Evolutionary conservation across 2,888 invertebrate species (phyloP), one percentile per base, ranked within the genome.

Genomic region (Empis livida): DNA sequence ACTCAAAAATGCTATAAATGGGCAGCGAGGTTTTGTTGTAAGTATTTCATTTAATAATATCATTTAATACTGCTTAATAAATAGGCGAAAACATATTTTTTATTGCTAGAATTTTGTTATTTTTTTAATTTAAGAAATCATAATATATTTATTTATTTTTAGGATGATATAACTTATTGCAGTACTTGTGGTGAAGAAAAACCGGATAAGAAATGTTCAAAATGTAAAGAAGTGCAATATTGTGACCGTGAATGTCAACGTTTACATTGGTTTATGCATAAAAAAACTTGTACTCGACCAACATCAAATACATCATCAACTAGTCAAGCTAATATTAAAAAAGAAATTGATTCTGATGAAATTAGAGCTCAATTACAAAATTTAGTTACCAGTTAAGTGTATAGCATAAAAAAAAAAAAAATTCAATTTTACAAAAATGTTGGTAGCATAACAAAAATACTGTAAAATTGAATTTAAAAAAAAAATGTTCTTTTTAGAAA

Each of bases 181-280:
- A 80, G 80, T 48, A 84, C 91, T 2, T 95, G 94, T 61, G 87
- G 88, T 1, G 88, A 91, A 59, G 87, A 90, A 57, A 84, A 86
- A 56, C 90, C 93, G 0, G 79, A 82, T 9, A 95, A 94, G 64
- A 90, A 93, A 65, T 99, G 97, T 68, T 85, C 93, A 10, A 89
- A 89, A 64, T 99, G 97, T 70, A 93, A 91, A 74, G 78, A 79
- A 48, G 91, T 91, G 45, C 84, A 87, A 63, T 99, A 99, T 65
- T 99, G 97, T 71, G 87, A 92, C 68, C 76, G 88, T 50, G 85
- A 87, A 61, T 99, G 99, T 65, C 97, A 99, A 67, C 80, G 91
- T 54, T 72, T 95, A 42, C 95, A 91, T 64, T 91, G 91, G 91
- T 88, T 86, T 61, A 80, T 87, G 60, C 91, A 92, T 65, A 91